These are phyloP conservation scores for Bombus sylvicola DNA, from an alignment of 1,140 invertebrate species.

Conservation along the genomic window DNA sequence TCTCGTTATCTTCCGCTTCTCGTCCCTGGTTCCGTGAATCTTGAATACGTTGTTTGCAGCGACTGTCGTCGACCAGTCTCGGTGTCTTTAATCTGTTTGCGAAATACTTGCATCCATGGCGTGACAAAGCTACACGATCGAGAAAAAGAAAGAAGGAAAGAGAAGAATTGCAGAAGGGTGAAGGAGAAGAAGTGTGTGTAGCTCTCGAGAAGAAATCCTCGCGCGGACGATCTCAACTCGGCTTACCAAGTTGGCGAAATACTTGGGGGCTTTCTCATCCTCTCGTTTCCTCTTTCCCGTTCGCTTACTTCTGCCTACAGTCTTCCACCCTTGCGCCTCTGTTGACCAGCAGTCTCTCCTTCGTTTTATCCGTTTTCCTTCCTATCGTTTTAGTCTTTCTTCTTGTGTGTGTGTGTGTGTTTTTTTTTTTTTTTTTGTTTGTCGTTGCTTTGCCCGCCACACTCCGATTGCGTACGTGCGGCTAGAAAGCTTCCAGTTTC, in stretches of 20 bases:
- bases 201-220: slow-evolving; percentile 68
- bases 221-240: slow-evolving; percentile 72
- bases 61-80: neutral
- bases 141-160: slow-evolving; percentile 1
- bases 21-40: neutral
- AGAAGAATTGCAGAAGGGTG: neutral
- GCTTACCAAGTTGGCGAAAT: slow-evolving; percentile 78
- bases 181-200: slow-evolving; percentile 35
- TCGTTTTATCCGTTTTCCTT: slow-evolving; percentile 11
- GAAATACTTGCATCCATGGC: slow-evolving; percentile 58
- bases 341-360: slow-evolving; percentile 21
- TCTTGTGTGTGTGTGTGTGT: neutral
- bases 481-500: slow-evolving; percentile 43
- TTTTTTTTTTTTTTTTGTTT: neutral
- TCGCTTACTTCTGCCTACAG: slow-evolving; percentile 46
- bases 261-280: slow-evolving; percentile 67
- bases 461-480: slow-evolving; percentile 61
- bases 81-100: slow-evolving; percentile 67
- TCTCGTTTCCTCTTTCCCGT: slow-evolving; percentile 45
- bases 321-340: slow-evolving; percentile 53
- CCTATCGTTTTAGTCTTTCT: neutral
- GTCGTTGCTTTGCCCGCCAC: slow-evolving; percentile 19
- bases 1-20: neutral
- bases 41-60: neutral
- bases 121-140: slow-evolving; percentile 36